Conservation (phyloP, 2,113 vertebrate species). For the Pungitius pungitius region DNA sequence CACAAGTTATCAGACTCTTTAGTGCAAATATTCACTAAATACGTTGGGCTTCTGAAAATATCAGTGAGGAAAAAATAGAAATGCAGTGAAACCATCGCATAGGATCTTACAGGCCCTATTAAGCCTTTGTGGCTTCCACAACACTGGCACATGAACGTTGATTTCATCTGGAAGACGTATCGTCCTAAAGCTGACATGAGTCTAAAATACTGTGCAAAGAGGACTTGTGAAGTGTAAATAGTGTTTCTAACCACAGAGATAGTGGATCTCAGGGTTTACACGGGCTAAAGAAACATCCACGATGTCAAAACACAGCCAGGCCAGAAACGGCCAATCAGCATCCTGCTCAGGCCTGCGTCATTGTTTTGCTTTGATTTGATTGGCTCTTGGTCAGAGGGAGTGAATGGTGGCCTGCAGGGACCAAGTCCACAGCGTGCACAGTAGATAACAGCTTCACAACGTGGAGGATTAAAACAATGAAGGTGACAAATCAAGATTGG, state of each 20-base stretch:
- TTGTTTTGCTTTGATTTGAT: slow-evolving; percentile 58
- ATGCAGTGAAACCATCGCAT: background rate
- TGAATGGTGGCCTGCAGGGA: slow-evolving; percentile 12
- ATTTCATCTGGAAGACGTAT: background rate
- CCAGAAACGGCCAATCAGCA: slow-evolving; percentile 40
- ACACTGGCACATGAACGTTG: background rate
- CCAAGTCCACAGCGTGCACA: slow-evolving; percentile 40
- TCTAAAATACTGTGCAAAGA: background rate
- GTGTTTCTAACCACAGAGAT: background rate
- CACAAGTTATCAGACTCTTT: background rate
- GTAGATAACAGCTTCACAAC: slow-evolving; percentile 36
- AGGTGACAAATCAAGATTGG: background rate
- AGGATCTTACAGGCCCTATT: background rate
- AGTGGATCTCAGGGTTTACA: background rate
- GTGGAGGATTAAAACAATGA: background rate
- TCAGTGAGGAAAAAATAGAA: background rate
- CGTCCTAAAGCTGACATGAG: background rate
- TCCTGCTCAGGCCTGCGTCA: background rate
- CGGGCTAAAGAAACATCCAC: background rate
- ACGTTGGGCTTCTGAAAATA: background rate
- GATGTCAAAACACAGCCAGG: background rate
- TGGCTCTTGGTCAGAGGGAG: slow-evolving; percentile 40
- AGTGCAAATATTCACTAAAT: background rate
- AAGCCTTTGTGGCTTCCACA: background rate
- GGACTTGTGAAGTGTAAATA: background rate